These are phyloP conservation scores for Nasonia longicornis DNA, from an alignment of 1,140 invertebrate genomes.

Conservation along the genomic window DNA sequence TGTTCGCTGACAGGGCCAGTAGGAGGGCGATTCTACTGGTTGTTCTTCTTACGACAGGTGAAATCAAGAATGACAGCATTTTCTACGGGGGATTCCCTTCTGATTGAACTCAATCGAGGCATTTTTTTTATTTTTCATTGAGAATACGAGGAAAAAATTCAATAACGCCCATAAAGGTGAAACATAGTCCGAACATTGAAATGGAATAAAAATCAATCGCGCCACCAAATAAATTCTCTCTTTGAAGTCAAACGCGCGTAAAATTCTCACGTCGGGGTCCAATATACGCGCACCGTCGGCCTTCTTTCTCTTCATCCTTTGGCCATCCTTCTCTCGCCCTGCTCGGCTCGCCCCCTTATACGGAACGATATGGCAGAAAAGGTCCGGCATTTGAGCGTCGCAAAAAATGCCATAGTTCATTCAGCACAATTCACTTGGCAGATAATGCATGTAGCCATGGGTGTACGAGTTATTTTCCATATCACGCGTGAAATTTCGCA, in stretches of 20 bases:
- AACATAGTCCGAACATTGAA: background rate
- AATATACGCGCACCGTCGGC: background rate
- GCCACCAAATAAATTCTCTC: slow-evolving; percentile 1
- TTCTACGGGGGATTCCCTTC: background rate
- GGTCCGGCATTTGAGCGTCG: background rate
- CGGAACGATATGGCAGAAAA: background rate
- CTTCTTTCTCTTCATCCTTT: background rate
- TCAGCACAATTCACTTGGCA: background rate
- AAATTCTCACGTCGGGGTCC: slow-evolving; percentile 7
- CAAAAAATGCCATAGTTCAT: background rate
- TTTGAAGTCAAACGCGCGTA: slow-evolving; percentile 17
- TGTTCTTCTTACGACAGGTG: slow-evolving; percentile 16
- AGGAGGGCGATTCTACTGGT: slow-evolving; percentile 12
- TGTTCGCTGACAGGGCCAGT: background rate
- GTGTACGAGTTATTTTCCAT: no score
- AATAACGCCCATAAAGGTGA: background rate
- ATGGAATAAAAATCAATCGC: background rate
- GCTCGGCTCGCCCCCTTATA: background rate
- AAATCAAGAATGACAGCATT: background rate
- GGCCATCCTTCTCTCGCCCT: background rate
- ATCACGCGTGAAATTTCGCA: background rate
- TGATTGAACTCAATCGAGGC: background rate
- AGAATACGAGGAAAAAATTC: background rate
- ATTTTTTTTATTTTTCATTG: background rate
- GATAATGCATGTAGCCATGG: no score